Percentiles rank a stretch among this genome's conserved stretches.
These are phyloP conservation scores for Aporrectodea caliginosa DNA, from an alignment of 1,140 invertebrate genomes.

Conservation along the genomic window DNA sequence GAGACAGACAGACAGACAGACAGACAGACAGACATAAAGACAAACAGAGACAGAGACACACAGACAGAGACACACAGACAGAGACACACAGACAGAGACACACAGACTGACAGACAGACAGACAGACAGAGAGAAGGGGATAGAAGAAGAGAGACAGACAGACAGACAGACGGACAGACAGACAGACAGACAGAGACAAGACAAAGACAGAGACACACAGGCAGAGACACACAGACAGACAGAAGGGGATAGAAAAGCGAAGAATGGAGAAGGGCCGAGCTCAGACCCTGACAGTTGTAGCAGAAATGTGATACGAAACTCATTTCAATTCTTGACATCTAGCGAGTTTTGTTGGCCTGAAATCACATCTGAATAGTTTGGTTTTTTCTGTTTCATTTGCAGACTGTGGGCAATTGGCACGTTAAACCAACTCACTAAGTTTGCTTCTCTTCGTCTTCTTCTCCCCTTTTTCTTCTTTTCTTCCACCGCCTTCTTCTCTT, in stretches of 20 bases:
- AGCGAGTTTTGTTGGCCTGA: neutral
- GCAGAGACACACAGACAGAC: neutral
- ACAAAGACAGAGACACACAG: neutral
- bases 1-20: neutral
- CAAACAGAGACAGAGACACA: neutral
- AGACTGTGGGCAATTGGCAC: neutral
- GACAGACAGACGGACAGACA: neutral
- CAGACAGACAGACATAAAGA: neutral
- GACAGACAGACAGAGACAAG: neutral
- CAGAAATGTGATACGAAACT: neutral
- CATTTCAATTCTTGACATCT: neutral
- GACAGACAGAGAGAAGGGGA: neutral
- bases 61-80: neutral
- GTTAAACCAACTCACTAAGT: neutral
- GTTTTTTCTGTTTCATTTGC: too few species aligned
- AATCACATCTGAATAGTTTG: too few species aligned
- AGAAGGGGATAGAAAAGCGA: too few species aligned
- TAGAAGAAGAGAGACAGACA: neutral
- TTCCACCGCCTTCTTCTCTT: too few species aligned
- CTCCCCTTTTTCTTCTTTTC: too few species aligned
- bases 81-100: neutral
- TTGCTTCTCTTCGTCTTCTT: too few species aligned
- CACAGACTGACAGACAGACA: neutral
- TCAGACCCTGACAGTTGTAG: neutral
- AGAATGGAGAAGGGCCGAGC: too few species aligned